Evolutionary conservation across 2,888 invertebrate genomes (phyloP), one percentile per base, ranked within the genome.

Genomic region (Aspidiotus rigidus): DNA sequence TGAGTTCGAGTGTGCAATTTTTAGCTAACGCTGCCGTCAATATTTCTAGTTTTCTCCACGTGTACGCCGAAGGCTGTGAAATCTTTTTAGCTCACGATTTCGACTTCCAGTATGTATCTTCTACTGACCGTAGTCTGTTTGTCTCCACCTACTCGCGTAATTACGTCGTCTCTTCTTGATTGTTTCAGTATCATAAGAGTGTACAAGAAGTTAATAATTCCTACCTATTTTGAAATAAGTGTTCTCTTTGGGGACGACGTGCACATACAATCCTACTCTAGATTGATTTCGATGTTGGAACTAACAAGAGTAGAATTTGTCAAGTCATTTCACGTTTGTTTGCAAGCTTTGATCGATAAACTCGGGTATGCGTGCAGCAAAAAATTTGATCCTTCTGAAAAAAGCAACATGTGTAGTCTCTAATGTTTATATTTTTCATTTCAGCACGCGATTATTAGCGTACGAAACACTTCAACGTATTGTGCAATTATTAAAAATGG

Each of bases 41-140:
- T 56, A 42, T 64, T 56, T 64, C 64, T 3, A 64, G n/a, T 42
- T 64, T 64, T 17, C n/a, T 64, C 7, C 16, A 8, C 11, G 56
- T 64, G 11, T 64, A 56, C 16, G 16, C 55, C 55, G 56, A 64
- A 2, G 64, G 64, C 2, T 64, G 64, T 55, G 28, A 64, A 10
- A 9, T 56, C 13, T 39, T 64, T 55, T 41, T 55, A 6, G 28
- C n/a, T 16, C 55, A 55, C 17, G 64, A 64, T 57, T 64, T 64
- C 28, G 64, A 64, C 15, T 64, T 55, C 44, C 64, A 64, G 64
- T 64, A 57, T 42, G 64, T 54, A n/a, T 17, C 11, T n/a, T 57
- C 5, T 28, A 28, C 5, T 28, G 28, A 28, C 28, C 28, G 5
- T 28, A 28, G 28, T 28, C 28, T 28, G 28, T 28, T 28, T 28